Percentiles rank a stretch among this genome's conserved stretches.
These are phyloP conservation scores for Avahi laniger DNA, from an alignment of 2,797 vertebrate genomes.

Conservation along the genomic window DNA sequence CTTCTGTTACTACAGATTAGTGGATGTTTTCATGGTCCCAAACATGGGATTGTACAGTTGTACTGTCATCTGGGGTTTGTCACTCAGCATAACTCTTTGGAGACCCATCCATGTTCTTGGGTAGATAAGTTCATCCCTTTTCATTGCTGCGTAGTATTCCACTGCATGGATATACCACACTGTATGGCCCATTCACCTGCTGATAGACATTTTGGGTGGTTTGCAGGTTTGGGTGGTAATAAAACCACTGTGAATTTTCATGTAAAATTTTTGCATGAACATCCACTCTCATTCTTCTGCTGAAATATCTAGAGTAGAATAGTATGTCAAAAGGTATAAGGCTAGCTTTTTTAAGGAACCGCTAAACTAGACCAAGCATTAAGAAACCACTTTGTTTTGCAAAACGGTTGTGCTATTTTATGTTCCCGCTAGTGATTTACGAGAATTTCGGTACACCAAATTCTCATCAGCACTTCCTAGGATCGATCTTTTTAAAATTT, in stretches of 20 bases:
- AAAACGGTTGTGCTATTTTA: neutral
- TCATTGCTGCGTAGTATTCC: neutral
- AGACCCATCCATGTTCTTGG: accelerated
- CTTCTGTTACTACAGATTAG: neutral
- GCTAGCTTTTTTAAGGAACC: neutral
- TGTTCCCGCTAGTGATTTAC: too few species aligned
- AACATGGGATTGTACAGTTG: neutral
- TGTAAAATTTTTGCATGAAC: neutral
- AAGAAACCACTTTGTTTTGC: neutral
- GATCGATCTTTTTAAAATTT: neutral
- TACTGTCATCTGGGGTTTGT: neutral
- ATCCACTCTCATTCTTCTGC: neutral
- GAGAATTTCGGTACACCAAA: neutral
- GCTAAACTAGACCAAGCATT: neutral
- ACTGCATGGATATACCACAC: neutral
- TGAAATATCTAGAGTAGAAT: neutral
- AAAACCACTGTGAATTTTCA: neutral
- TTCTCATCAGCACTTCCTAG: neutral
- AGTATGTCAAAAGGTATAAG: neutral
- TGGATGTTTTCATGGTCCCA: neutral
- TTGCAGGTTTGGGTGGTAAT: neutral
- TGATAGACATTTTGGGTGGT: neutral
- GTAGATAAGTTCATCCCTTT: neutral
- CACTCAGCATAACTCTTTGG: neutral
- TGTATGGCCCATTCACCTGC: neutral